Percentiles rank a stretch among this genome's conserved stretches.
phyloP scores from a whole-genome alignment of 2,797 vertebrate genomes.

The Danio kyathit region DNA sequence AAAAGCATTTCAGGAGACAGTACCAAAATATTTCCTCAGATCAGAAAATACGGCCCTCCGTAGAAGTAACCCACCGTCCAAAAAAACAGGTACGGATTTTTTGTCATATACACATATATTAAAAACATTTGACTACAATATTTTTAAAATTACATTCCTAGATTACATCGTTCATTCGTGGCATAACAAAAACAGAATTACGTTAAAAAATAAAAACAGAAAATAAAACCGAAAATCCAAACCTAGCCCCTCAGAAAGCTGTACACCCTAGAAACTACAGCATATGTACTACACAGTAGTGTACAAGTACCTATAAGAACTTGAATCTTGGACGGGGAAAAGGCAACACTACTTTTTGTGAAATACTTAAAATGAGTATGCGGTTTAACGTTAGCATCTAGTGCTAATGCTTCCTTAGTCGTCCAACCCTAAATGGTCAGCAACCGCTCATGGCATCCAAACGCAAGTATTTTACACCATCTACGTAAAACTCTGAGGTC shows the following conservation, averaged over 20 bases:
- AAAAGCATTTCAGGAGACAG: conserved; percentile 77
- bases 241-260: conserved; percentile 76
- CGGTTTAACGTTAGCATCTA: conserved; percentile 48
- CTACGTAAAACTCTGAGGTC: conserved; percentile 47
- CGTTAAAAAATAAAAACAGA: conserved; percentile 75
- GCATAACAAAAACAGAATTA: conserved; percentile 68
- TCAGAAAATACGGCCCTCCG: conserved; percentile 76
- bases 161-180: conserved; percentile 77
- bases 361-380: conserved; percentile 45
- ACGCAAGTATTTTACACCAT: conserved; percentile 56
- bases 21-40: conserved; percentile 84
- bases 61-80: conserved; percentile 71
- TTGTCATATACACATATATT: conserved; percentile 81
- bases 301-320: conserved; percentile 83
- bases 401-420: conserved; percentile 36
- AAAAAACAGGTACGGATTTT: conserved; percentile 69
- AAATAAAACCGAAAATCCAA: conserved; percentile 74
- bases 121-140: conserved; percentile 85
- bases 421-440: conserved; percentile 25
- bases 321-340: conserved; percentile 77
- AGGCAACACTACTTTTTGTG: conserved; percentile 78
- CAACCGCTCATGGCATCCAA: conserved; percentile 44
- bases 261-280: conserved; percentile 72
- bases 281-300: conserved; percentile 73
- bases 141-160: conserved; percentile 83